Base-by-base conservation (phyloP, 2,797 vertebrate species). In the Heteromormyrus szaboi region DNA sequence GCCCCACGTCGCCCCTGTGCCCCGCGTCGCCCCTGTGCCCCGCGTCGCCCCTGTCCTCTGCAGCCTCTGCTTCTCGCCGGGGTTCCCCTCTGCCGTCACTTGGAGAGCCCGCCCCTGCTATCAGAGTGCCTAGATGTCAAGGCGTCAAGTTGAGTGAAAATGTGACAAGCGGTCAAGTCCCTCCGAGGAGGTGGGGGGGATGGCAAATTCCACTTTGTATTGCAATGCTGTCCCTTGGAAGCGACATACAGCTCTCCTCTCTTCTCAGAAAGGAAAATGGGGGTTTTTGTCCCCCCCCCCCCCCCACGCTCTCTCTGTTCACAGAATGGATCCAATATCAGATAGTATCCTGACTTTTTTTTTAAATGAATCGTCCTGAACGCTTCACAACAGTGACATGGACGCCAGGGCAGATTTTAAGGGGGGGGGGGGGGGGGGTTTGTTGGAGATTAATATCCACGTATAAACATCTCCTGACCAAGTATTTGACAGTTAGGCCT, bases 1-100 rank as follows among this genome's bases (percentile, higher is more conserved):
- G 84, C 86, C 95, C 93, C 94, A 92, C 94, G 4, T 25, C 33
- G 4, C 5, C 3, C 22, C 7, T 9, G 22, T 1, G 25, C 25
- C 44, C 44, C 5, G 2, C 2, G 33, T 46, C 5, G 41, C 41
- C 41, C 41, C 41, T 1, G 41, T 44, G 41, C 41, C 44, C 44
- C 5, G 2, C 2, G 33, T 46, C 5, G 7, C 46, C 48, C 11
- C 51, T 3, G 51, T 53, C 51, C 12, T 14, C 51, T 17, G 51
- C 12, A 0, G 12, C 12, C 51, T 53, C 56, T 4, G 11, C 25
- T 6, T 12, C 62, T 65, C 4, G 9, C 62, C 8, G 3, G 62
- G 25, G 62, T 1, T 65, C 62, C 2, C 12, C 9, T 65, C 22
- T 1, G 62, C 9, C 1, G 22, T 29, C 62, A 12, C 62, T 12